Percentiles rank a stretch among this genome's conserved stretches.
These are phyloP conservation scores for Trilocha varians DNA, from an alignment of 2,888 invertebrate species.

Conservation along the genomic window DNA sequence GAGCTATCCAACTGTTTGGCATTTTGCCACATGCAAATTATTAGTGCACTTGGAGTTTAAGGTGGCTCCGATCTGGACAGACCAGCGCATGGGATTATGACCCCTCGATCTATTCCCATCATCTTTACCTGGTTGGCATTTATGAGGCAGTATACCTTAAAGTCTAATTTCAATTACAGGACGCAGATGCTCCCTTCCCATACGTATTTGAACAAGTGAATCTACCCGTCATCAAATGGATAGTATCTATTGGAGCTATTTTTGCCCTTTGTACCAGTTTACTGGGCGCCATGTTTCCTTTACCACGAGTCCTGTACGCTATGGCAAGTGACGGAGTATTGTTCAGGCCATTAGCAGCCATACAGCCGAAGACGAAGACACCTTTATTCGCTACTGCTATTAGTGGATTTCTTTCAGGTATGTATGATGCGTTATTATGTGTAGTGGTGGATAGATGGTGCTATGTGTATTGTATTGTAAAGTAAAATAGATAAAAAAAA, in stretches of 20 bases:
- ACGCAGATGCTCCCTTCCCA: slow-evolving; percentile 89
- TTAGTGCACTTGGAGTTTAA: no score
- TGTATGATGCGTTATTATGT: no score
- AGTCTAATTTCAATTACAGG: slow-evolving; percentile 55
- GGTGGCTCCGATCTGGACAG: no score
- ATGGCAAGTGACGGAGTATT: slow-evolving; percentile 93
- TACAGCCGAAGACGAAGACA: slow-evolving; percentile 83
- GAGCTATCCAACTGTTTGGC: no score
- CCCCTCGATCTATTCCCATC: no score
- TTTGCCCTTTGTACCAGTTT: slow-evolving; percentile 92
- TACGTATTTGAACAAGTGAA: slow-evolving; percentile 85
- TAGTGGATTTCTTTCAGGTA: slow-evolving; percentile 84
- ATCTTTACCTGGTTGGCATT: no score
- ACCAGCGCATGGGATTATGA: no score
- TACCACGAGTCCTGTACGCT: slow-evolving; percentile 90
- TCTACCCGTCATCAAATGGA: slow-evolving; percentile 86
- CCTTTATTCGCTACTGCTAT: slow-evolving; percentile 84
- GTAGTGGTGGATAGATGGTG: no score
- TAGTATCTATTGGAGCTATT: slow-evolving; percentile 92
- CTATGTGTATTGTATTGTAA: no score
- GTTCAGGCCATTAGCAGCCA: slow-evolving; percentile 79
- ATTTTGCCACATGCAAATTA: no score
- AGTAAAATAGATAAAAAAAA: no score
- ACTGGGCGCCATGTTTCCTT: slow-evolving; percentile 89
- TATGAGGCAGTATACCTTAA: no score